Base-by-base conservation (phyloP, 2,113 vertebrate genomes). In the Pomatostomus ruficeps region DNA sequence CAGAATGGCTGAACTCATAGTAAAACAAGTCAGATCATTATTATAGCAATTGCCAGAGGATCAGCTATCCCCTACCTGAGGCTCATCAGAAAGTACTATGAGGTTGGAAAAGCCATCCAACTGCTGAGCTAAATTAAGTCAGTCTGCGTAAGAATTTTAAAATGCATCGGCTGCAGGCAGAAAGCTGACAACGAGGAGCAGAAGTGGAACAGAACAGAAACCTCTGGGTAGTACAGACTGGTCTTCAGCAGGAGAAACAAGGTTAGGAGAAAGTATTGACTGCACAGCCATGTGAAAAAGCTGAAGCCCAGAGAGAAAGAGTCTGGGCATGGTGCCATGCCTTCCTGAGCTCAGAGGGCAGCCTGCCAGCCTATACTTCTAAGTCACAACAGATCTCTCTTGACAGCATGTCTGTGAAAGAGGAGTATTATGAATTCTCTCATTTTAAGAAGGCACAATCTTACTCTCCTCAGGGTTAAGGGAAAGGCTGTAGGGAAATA, bases 281-380 rank as follows among this genome's bases (percentile, higher is more conserved):
- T 65, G 72, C 82, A 90, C 45, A 93, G 67, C 72, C 63, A 80
- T 46, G 59, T 80, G 75, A 95, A 92, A 88, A 91, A 86, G 67
- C 36, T 83, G 79, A 54, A 96, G 59, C 26, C 55, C 63, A 73
- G 63, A 76, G 78, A 91, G 70, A 84, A 61, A 74, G 52, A 81
- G 70, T 42, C 93, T 85, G 92, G 95, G 96, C 88, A 92, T 14
- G 24, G 29, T 83, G 95, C 96, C 95, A 96, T 68, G 38, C 71
- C 71, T 95, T 88, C 88, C 46, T 86, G 82, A 91, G 90, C 85
- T 77, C 48, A 61, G 33, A 58, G 75, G 94, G 90, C 82, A 94
- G 63, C 63, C 85, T 95, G 96, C 94, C 96, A 97, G 82, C 67
- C 88, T 80, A 36, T 31, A 70, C 91, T 79, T 75, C 40, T 59